Percentiles rank a stretch among this genome's conserved stretches.
Evolutionary conservation across 2,797 vertebrate species (phyloP).

Genomic region (Ctenopoma multispine): DNA sequence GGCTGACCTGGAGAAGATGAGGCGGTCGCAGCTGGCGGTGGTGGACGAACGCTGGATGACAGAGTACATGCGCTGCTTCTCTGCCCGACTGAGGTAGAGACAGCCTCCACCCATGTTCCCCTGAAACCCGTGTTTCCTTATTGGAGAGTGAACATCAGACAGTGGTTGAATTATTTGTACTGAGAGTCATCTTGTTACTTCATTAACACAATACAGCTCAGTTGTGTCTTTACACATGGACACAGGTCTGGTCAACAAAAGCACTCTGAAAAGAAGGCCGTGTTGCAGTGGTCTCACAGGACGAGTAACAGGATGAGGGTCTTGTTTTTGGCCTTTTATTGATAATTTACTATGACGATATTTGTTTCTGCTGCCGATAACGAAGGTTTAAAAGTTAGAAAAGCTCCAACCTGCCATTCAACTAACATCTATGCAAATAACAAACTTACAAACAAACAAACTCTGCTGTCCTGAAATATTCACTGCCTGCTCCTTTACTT

Average conservation of each 20-base stretch:
- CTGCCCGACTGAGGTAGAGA: conserved; percentile 88
- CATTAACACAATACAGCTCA: neutral
- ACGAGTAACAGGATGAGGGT: too few relatives aligned
- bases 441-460: too few relatives aligned
- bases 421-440: neutral
- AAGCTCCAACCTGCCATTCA: neutral
- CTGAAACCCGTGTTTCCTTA: neutral
- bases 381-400: neutral
- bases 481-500: conserved; percentile 6
- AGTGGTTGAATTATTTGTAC: neutral
- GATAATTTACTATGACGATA: too few relatives aligned
- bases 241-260: too few relatives aligned
- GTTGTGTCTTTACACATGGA: neutral
- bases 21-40: conserved; percentile 74
- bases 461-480: neutral
- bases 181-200: neutral
- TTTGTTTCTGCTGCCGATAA: too few relatives aligned
- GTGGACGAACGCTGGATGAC: conserved; percentile 92
- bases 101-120: neutral
- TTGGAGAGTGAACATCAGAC: neutral
- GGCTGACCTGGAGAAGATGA: conserved; percentile 85
- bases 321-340: too few relatives aligned
- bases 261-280: too few relatives aligned
- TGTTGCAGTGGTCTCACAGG: too few relatives aligned
- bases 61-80: conserved; percentile 97